Evolutionary conservation across 2,113 vertebrate species (phyloP), one percentile per base, ranked within the genome.

Genomic region (Tapirus terrestris): DNA sequence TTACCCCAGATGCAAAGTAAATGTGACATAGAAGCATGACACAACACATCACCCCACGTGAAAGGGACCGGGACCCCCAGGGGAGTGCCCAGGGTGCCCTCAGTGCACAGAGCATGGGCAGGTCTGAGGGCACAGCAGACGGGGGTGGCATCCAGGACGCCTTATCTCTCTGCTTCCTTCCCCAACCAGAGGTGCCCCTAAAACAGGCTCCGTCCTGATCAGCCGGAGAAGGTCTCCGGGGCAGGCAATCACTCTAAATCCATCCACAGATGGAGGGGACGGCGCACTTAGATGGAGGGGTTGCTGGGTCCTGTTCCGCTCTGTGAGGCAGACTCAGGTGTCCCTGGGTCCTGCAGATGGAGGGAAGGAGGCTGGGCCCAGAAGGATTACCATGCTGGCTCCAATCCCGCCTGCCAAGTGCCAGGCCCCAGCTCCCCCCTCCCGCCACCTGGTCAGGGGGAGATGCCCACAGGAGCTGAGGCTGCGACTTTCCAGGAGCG

Each of bases 201-300:
- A 23, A 14, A 6, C 7, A 25, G 72, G 39, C 68, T 23, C 63
- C 3, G 0, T 3, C 18, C n/a, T 8, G 1, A 5, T 11, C 39
- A 91, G n/a, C 39, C 51, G 16, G 27, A 39, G 43, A 43, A 51
- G 16, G 72, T 17, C 23, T 1, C 2, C 2, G 5, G 13, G 18
- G n/a, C 14, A 58, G 25, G 21, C 1, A 0, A 11, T 17, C 0
- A 1, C 43, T 53, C 5, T 33, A 4, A 27, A 1, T 8, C 21
- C 29, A 1, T 20, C n/a, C 39, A 4, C 10, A 6, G 70, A 5
- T 0, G 0, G 3, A 8, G 11, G 27, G 14, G 53, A 25, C 0
- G 0, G 9, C 7, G 2, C 73, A 5, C 2, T 10, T 27, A 17
- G 4, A 29, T 48, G 0, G 0, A 14, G 72, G 73, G 51, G 65